phyloP scores from a whole-genome alignment of 2,888 invertebrate genomes.

The Andricus quercusramuli region DNA sequence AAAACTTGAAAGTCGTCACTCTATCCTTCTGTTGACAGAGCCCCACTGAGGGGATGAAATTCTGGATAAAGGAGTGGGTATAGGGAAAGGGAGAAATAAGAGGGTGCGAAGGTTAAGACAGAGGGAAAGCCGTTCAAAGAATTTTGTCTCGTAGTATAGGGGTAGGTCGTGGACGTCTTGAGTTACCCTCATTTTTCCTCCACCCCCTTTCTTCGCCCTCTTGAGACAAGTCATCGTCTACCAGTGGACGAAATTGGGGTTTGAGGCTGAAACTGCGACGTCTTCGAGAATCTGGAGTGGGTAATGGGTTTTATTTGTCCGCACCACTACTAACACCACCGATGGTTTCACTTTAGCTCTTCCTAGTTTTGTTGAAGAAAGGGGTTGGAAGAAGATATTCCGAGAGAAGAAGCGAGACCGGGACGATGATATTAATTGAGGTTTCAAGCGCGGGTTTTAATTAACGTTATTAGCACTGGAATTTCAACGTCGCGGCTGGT shows the following conservation, averaged over 20 bases:
- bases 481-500: slow-evolving; percentile 51
- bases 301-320: slow-evolving; percentile 78
- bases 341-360: slow-evolving; percentile 52
- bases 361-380: slow-evolving; percentile 49
- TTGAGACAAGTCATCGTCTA: slow-evolving; percentile 64
- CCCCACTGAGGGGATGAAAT: slow-evolving; percentile 38
- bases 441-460: slow-evolving; percentile 73
- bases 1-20: slow-evolving; percentile 55
- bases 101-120: slow-evolving; percentile 28
- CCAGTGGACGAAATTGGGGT: slow-evolving; percentile 54
- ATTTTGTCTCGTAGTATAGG: slow-evolving; percentile 67
- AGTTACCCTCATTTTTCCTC: slow-evolving; percentile 71
- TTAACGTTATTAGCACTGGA: slow-evolving; percentile 74
- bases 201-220: slow-evolving; percentile 54
- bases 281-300: slow-evolving; percentile 66
- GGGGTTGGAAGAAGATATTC: slow-evolving; percentile 49
- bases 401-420: slow-evolving; percentile 38
- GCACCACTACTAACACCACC: slow-evolving; percentile 60
- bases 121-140: slow-evolving; percentile 59
- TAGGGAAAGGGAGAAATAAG: slow-evolving; percentile 44
- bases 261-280: slow-evolving; percentile 55
- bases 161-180: slow-evolving; percentile 73
- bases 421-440: slow-evolving; percentile 74
- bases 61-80: slow-evolving; percentile 34
- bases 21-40: slow-evolving; percentile 52